Evolutionary conservation across 2,113 vertebrate genomes (phyloP), one percentile per base, ranked within the genome.

Genomic region (Sinosuthora webbiana): DNA sequence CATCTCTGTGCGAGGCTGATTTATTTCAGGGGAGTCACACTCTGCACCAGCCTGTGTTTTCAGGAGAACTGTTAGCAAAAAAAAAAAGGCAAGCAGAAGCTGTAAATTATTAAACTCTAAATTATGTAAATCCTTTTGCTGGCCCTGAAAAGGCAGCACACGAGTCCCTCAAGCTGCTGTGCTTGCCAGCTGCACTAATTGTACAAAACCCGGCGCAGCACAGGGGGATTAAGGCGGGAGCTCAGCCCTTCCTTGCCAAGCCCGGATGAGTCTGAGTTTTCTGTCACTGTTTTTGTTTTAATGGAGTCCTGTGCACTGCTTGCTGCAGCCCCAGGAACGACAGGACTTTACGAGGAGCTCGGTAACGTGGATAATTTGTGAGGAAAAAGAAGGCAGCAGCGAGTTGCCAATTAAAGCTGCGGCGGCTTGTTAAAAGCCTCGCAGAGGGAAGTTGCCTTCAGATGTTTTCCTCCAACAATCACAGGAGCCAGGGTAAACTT

Each of bases 1-100:
- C n/a, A 6, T 22, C 44, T 70, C 0, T 0, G 1, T 55, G 18
- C 2, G 2, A 71, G 31, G 14, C 50, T 23, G 37, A 20, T 0
- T 0, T 0, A 14, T 62, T 83, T 60, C 33, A 17, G 17, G 11
- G 27, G 4, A 31, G 30, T 64, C 60, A 23, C 1, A 1, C n/a
- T 76, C 28, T 11, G 18, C 47, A 11, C 20, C 27, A 19, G 17
- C 17, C 31, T 0, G 1, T 53, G 39, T 9, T 74, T 81, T 33
- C 15, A 59, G 50, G 55, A 73, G 30, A 69, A 39, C 24, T 57
- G 13, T 28, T 35, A 35, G 28, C 2, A 27, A 15, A 5, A 7
- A 60, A 7, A 28, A 30, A 35, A 33, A 15, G 0, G 8, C 19
- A 69, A 62, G 33, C 25, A 41, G 22, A 70, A 57, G 35, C 39